Conservation (phyloP, 2,888 invertebrate species). For the Leucophenga montana region DNA sequence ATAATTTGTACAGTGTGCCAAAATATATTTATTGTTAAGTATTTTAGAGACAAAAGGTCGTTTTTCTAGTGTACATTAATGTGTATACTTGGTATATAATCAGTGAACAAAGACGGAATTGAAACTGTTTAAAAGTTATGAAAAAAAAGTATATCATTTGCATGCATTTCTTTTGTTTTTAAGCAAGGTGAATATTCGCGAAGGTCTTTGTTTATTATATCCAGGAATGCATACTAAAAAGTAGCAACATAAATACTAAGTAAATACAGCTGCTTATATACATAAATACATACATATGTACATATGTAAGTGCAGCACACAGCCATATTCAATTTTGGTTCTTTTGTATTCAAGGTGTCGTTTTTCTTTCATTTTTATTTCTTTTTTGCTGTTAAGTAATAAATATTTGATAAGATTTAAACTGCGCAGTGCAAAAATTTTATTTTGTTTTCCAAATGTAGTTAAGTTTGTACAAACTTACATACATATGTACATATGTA, state of each 20-base stretch:
- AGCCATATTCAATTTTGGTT: neutral
- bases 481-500: constrained; percentile 24
- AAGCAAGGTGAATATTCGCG: neutral
- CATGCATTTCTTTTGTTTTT: constrained; percentile 3
- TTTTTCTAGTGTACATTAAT: no score
- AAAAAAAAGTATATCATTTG: no score
- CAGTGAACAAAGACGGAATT: no score
- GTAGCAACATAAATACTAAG: neutral
- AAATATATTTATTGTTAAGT: no score
- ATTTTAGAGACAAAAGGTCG: no score
- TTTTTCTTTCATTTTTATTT: neutral
- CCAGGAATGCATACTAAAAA: neutral
- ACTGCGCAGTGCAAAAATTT: neutral
- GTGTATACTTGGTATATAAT: no score
- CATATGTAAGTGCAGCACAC: no score
- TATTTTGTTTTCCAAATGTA: constrained; percentile 1
- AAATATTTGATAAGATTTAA: neutral
- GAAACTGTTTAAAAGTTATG: neutral
- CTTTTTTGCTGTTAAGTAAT: neutral
- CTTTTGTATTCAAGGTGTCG: neutral
- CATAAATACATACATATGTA: no score
- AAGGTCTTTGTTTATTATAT: neutral
- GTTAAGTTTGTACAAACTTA: neutral
- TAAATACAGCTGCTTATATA: neutral
- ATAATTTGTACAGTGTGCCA: no score